Evolutionary conservation across 2,113 vertebrate species (phyloP).

Genomic region (Lonchura striata): DNA sequence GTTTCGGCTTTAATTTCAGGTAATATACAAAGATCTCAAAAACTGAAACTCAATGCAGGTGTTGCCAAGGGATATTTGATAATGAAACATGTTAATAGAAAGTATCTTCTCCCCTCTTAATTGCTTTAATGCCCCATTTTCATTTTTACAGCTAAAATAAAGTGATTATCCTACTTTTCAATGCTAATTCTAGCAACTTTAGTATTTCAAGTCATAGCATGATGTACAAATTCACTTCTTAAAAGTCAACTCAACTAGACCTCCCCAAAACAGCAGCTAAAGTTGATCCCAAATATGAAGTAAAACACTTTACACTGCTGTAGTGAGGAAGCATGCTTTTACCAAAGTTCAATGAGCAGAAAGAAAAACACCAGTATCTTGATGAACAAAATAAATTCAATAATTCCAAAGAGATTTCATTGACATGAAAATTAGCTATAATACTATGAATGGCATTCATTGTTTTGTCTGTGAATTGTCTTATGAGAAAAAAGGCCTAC

Average conservation of each 20-base stretch:
- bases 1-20: neutral
- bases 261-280: neutral
- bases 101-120: neutral
- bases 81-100: neutral
- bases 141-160: neutral
- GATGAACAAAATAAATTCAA: neutral
- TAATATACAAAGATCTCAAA: neutral
- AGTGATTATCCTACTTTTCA: neutral
- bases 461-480: neutral
- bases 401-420: neutral
- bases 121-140: neutral
- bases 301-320: neutral
- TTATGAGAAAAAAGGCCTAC: neutral
- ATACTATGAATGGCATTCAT: neutral
- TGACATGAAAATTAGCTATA: neutral
- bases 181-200: neutral
- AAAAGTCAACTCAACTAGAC: neutral
- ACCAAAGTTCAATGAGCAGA: neutral
- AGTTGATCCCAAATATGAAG: neutral
- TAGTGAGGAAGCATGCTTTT: neutral
- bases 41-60: neutral
- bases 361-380: neutral
- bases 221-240: neutral
- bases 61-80: neutral
- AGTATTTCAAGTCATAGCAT: neutral